phyloP scores from a whole-genome alignment of 2,888 invertebrate genomes.

The Trissoscelio sp. region DNA sequence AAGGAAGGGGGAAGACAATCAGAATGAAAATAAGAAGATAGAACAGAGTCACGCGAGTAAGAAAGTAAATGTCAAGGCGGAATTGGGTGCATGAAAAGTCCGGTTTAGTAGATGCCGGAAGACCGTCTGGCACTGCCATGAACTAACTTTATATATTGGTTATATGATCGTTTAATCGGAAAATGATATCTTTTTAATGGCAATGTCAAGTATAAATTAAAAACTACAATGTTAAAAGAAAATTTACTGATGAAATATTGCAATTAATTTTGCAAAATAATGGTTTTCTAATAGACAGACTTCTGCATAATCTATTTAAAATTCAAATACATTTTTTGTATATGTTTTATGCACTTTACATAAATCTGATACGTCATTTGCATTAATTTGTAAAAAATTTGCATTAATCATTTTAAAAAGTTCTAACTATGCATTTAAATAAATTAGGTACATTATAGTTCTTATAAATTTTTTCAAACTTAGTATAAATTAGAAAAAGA shows the following conservation, averaged over 20 bases:
- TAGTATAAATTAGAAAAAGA: too few relatives aligned
- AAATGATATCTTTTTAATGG: constrained; percentile 99
- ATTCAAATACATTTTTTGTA: too few relatives aligned
- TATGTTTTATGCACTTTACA: too few relatives aligned
- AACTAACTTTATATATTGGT: constrained; percentile 96
- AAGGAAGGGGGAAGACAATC: neutral
- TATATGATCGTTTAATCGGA: constrained; percentile 97
- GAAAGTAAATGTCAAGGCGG: constrained; percentile 91
- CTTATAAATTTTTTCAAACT: too few relatives aligned
- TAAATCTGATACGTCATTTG: too few relatives aligned
- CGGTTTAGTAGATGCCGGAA: constrained; percentile 91
- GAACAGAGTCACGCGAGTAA: constrained; percentile 34
- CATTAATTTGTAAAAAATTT: too few relatives aligned
- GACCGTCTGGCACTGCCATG: constrained; percentile 99
- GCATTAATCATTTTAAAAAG: too few relatives aligned
- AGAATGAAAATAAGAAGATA: neutral
- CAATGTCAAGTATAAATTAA: constrained; percentile 84
- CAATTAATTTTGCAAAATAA: too few relatives aligned
- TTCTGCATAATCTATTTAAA: too few relatives aligned
- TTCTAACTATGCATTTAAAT: too few relatives aligned
- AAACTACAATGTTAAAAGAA: constrained; percentile 83
- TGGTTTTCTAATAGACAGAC: too few relatives aligned
- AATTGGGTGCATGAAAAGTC: constrained; percentile 95
- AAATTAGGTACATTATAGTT: too few relatives aligned
- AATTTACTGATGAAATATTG: neutral